Evolutionary conservation across 2,797 vertebrate species (phyloP).

Genomic region (Cynopterus sphinx): DNA sequence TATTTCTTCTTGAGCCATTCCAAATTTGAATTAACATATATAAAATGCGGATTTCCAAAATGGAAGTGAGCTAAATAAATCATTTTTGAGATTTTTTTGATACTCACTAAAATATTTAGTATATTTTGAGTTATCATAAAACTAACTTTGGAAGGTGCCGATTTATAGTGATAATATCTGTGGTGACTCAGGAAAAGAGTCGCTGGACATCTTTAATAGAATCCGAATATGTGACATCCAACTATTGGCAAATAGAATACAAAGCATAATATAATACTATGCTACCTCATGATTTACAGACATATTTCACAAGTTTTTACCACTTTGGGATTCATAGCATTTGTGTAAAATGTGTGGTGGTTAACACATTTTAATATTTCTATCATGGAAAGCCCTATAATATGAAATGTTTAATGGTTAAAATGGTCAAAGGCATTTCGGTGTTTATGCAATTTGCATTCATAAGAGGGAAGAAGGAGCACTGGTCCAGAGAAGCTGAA

Average conservation of each 20-base stretch:
- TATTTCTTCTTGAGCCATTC: not conserved
- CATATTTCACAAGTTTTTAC: not conserved
- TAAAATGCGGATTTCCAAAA: not conserved
- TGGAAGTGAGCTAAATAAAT: not conserved
- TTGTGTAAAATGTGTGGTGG: not conserved
- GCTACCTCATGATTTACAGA: not conserved
- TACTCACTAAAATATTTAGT: not conserved
- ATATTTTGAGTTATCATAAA: not conserved
- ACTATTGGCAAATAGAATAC: not conserved
- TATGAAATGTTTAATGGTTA: not conserved
- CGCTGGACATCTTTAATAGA: not conserved
- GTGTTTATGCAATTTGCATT: not conserved
- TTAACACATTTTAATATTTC: not conserved
- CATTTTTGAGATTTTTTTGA: slow-evolving; percentile 9
- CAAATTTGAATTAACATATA: not conserved
- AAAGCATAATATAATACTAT: not conserved
- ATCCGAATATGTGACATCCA: not conserved
- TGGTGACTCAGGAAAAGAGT: not conserved
- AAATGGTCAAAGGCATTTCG: not conserved
- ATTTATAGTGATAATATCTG: not conserved
- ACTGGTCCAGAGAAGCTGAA: not conserved
- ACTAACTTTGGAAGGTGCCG: not conserved
- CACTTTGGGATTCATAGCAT: not conserved
- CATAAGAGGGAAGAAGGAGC: not conserved
- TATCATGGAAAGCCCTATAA: not conserved